phyloP scores from a whole-genome alignment of 2,888 invertebrate genomes.

The Drosophila niveifrons region DNA sequence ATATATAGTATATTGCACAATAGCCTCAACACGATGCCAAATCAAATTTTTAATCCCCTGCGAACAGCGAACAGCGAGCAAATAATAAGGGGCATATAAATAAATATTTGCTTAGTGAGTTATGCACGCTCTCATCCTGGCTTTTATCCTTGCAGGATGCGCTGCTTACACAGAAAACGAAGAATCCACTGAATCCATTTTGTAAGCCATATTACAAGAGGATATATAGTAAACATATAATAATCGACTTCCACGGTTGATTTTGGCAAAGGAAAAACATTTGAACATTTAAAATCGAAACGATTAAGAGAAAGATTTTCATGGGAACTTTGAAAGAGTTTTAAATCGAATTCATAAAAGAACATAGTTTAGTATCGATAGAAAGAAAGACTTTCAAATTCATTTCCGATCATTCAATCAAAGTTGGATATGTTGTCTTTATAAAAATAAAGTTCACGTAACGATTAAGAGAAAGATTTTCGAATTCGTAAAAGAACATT shows the following conservation, averaged over 20 bases:
- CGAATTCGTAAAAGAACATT: no score
- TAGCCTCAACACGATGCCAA: constrained; percentile 24
- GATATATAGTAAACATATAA: not conserved
- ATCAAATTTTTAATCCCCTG: constrained; percentile 26
- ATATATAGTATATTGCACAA: constrained; percentile 7
- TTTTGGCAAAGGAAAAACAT: not conserved
- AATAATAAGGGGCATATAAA: constrained; percentile 28
- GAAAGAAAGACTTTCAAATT: no score
- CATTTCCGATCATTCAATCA: no score
- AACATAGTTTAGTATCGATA: no score
- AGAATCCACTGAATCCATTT: constrained; percentile 12
- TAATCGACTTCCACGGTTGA: not conserved
- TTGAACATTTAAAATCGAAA: no score
- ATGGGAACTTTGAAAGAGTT: no score
- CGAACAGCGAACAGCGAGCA: not conserved
- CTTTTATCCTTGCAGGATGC: constrained; percentile 16
- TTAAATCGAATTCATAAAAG: no score
- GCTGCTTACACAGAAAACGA: not conserved
- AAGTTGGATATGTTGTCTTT: no score
- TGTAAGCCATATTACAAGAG: constrained; percentile 6
- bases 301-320: no score
- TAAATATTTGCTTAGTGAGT: constrained; percentile 63
- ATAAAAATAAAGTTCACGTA: no score
- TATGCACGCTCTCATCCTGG: constrained; percentile 22
- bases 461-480: no score